Evolutionary conservation across 2,888 invertebrate species (phyloP).

Genomic region (Eurois occulta): DNA sequence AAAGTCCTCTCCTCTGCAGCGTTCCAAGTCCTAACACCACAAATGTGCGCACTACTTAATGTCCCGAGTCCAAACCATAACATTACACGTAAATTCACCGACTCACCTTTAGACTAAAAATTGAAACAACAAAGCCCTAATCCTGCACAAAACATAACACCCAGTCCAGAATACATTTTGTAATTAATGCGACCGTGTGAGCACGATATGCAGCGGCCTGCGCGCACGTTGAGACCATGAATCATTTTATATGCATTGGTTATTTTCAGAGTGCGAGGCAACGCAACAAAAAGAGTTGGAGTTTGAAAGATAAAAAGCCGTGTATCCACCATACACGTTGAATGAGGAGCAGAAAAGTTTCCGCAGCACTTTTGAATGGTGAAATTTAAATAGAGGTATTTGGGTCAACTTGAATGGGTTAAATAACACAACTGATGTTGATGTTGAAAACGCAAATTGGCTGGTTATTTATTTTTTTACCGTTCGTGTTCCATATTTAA

Average conservation of each 20-base stretch:
- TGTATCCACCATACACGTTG: constrained; percentile 61
- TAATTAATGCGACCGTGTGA: constrained; percentile 80
- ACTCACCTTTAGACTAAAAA: constrained; percentile 50
- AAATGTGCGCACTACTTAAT: constrained; percentile 40
- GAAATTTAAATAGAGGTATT: constrained; percentile 61
- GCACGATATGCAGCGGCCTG: constrained; percentile 72
- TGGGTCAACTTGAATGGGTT: constrained; percentile 65
- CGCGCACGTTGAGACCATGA: constrained; percentile 77
- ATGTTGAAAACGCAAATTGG: constrained; percentile 50
- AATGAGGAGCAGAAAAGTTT: constrained; percentile 68
- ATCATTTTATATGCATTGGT: constrained; percentile 86
- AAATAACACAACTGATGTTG: constrained; percentile 56
- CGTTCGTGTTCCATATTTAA: constrained; percentile 12
- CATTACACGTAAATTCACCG: constrained; percentile 42
- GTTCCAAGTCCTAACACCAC: constrained; percentile 32
- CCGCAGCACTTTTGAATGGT: constrained; percentile 63
- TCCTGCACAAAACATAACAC: constrained; percentile 60
- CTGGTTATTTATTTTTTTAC: constrained; percentile 33
- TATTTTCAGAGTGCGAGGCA: constrained; percentile 74
- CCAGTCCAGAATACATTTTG: constrained; percentile 71
- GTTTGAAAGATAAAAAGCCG: constrained; percentile 73
- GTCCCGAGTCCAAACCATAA: constrained; percentile 24
- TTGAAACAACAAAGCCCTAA: constrained; percentile 56
- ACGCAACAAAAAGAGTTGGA: constrained; percentile 70
- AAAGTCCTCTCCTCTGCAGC: constrained; percentile 3